Base-by-base conservation (phyloP, 2,888 invertebrate species). In the Hesperia comma region DNA sequence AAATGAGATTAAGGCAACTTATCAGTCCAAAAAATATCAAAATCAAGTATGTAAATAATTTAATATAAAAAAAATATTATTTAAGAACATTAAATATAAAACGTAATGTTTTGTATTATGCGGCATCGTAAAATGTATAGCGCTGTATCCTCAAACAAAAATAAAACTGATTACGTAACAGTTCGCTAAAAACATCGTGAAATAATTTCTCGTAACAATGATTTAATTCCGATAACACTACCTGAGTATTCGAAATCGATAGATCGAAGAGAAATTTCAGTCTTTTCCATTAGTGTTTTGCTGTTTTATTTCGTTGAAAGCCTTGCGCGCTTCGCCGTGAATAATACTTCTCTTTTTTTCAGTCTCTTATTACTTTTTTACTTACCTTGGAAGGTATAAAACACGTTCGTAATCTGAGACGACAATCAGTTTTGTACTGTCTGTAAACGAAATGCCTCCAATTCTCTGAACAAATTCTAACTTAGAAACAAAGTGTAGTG, bases 311-410 rank as follows among this genome's bases (percentile, higher is more conserved):
- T 67, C 12, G 43, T 67, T 79, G 90, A 89, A 89, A 90, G 89
- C 61, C 79, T 72, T 72, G 74, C 73, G 74, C 73, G 75, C 79
- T 77, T 75, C 77, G 77, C 70, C 69, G 70, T 75, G 75, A 77
- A 85, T 86, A 86, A 88, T 85, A 82, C 77, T 77, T 74, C 71
- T 83, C 80, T 81, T 85, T 84, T n/a, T 85, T 85, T 77, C 79
- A 74, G 79, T 84, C 83, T 80, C 78, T 74, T 69, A 68, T 61
- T 75, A 70, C 68, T 66, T 87, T 83, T 88, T 78, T 81, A 79
- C 71, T 77, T 73, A 73, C 70, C 73, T 72, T 71, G 68, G 73
- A 74, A 71, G 73, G 82, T 92, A 92, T 92, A 92, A 86, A 92
- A 90, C 80, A 85, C 86, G 84, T 84, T 79, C 80, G 49, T 72